Evolutionary conservation across 2,113 vertebrate genomes (phyloP).

Genomic region (Sinocyclocheilus maitianheensis): DNA sequence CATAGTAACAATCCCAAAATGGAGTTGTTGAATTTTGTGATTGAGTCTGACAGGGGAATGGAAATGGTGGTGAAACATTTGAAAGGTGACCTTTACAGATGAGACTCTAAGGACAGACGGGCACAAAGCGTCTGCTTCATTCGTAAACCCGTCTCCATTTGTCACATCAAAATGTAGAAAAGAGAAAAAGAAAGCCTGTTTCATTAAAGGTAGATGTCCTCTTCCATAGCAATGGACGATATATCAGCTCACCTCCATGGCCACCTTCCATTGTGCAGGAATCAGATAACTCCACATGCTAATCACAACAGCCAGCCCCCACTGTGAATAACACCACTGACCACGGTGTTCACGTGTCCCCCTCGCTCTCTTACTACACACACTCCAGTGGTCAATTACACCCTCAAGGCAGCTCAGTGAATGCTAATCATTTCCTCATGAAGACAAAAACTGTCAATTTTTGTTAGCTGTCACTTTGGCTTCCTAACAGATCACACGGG

Average conservation of each 20-base stretch:
- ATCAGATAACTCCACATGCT: conserved; percentile 52
- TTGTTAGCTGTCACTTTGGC: conserved; percentile 27
- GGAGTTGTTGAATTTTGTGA: conserved; percentile 32
- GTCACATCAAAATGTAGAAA: conserved; percentile 45
- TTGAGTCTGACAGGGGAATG: conserved; percentile 46
- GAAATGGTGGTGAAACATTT: conserved; percentile 41
- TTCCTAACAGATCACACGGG: conserved; percentile 7
- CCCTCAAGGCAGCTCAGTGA: conserved; percentile 32
- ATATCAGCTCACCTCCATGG: conserved; percentile 39
- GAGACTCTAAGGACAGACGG: conserved; percentile 29
- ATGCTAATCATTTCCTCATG: conserved; percentile 36
- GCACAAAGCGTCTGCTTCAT: conserved; percentile 37
- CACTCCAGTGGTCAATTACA: conserved; percentile 35
- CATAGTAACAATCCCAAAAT: conserved; percentile 23
- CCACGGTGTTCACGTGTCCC: background rate
- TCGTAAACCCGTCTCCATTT: conserved; percentile 34
- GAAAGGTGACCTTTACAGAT: conserved; percentile 57
- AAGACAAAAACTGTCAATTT: conserved; percentile 32
- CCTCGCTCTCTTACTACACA: background rate
- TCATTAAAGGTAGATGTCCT: conserved; percentile 23
- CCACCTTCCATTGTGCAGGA: background rate
- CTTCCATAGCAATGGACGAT: conserved; percentile 34
- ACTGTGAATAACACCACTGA: conserved; percentile 37
- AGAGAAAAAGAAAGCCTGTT: background rate
- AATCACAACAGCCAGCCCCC: conserved; percentile 45